Evolutionary conservation across 2,113 vertebrate species (phyloP).

Genomic region (Saccopteryx bilineata): DNA sequence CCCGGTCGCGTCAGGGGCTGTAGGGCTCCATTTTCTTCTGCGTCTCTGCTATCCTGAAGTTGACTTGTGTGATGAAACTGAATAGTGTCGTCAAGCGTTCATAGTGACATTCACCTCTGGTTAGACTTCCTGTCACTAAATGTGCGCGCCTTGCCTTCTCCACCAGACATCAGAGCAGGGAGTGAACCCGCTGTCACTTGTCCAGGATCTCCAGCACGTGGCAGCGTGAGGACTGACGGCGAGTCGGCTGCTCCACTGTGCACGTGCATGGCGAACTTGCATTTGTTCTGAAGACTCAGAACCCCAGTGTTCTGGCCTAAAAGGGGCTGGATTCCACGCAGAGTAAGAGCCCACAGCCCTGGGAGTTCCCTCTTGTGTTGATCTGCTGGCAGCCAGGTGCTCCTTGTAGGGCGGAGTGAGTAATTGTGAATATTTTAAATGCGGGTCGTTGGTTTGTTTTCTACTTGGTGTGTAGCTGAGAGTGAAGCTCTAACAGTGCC

Average conservation of each 20-base stretch:
- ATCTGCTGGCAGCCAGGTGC: neutral
- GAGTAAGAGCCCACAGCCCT: neutral
- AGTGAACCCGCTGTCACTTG: neutral
- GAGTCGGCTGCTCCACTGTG: neutral
- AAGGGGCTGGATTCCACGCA: neutral
- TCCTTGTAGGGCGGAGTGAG: neutral
- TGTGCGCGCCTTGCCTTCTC: neutral
- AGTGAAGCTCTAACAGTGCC: constrained; percentile 42
- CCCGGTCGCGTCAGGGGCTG: neutral
- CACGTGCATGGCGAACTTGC: accelerated
- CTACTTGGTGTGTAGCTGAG: constrained; percentile 1
- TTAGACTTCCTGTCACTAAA: neutral
- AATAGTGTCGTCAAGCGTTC: neutral
- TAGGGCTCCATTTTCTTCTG: accelerated
- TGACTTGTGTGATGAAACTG: neutral
- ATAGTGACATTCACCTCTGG: neutral
- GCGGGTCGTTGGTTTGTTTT: neutral
- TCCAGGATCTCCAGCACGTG: neutral
- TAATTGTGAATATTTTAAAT: constrained; percentile 40
- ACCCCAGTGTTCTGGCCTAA: neutral
- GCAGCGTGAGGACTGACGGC: neutral
- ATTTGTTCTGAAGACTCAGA: neutral
- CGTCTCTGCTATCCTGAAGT: neutral
- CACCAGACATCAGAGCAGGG: neutral
- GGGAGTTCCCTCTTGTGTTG: neutral